Percentiles rank a stretch among this genome's conserved stretches.
phyloP scores from a whole-genome alignment of 1,140 invertebrate genomes.

The Drosophila kurseongensis region DNA sequence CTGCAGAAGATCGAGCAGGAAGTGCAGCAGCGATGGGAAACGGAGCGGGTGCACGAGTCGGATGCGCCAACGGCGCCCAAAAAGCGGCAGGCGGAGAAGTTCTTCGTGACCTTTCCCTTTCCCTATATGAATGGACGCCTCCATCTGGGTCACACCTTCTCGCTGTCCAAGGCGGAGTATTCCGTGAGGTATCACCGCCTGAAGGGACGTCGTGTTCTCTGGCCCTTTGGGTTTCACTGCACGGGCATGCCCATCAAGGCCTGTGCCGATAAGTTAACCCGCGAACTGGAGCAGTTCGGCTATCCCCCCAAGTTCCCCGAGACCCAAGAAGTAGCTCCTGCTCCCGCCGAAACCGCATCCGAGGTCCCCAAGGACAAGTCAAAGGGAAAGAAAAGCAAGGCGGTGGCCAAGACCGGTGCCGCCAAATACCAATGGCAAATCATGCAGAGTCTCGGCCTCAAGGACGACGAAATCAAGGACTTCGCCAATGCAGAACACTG shows the following conservation, averaged over 20 bases:
- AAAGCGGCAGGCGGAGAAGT: slow-evolving; percentile 91
- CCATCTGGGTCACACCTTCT: slow-evolving; percentile 99
- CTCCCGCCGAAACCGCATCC: slow-evolving; percentile 85
- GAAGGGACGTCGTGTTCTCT: slow-evolving; percentile 95
- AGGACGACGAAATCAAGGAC: slow-evolving; percentile 95
- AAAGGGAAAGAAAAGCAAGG: slow-evolving; percentile 99
- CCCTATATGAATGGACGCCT: slow-evolving; percentile 99
- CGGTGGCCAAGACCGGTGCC: slow-evolving; percentile 94
- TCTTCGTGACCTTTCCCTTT: slow-evolving; percentile 97
- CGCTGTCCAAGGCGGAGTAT: slow-evolving; percentile 99
- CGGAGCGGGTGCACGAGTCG: slow-evolving; percentile 91
- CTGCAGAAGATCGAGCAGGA: slow-evolving; percentile 94
- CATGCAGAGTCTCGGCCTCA: slow-evolving; percentile 96
- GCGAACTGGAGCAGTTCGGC: slow-evolving; percentile 97
- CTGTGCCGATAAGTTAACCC: slow-evolving; percentile 98
- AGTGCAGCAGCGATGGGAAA: slow-evolving; percentile 93
- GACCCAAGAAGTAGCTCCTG: slow-evolving; percentile 85
- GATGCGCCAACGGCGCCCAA: slow-evolving; percentile 89
- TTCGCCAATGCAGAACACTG: slow-evolving; percentile 97
- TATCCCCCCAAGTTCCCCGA: slow-evolving; percentile 96
- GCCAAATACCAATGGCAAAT: slow-evolving; percentile 99
- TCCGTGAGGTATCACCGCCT: slow-evolving; percentile 95
- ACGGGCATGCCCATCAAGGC: slow-evolving; percentile 99
- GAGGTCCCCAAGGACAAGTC: slow-evolving; percentile 95
- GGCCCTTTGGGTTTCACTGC: slow-evolving; percentile 99